phyloP scores from a whole-genome alignment of 2,888 invertebrate species.

The Drosophila borborema region DNA sequence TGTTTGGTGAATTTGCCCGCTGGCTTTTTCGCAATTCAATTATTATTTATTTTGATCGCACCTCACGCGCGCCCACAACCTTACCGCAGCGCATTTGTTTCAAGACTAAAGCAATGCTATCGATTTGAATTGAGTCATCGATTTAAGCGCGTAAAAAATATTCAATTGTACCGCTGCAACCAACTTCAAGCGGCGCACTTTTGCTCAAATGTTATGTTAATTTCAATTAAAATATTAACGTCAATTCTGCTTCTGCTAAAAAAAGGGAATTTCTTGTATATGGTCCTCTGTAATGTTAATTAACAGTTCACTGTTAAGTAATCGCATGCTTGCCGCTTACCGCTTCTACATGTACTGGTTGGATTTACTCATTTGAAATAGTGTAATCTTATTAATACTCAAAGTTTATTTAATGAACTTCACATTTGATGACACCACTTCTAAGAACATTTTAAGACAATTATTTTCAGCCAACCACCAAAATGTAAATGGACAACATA shows the following conservation, averaged over 20 bases:
- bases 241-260: not conserved
- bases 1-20: constrained; percentile 10
- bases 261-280: not conserved
- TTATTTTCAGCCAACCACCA: not conserved
- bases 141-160: constrained; percentile 8
- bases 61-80: constrained; percentile 33
- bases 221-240: not conserved
- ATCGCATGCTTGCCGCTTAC: too few relatives aligned
- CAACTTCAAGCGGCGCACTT: constrained; percentile 18
- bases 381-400: not conserved
- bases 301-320: not conserved
- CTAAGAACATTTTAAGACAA: not conserved
- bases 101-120: constrained; percentile 44
- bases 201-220: constrained; percentile 3
- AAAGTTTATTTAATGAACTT: not conserved
- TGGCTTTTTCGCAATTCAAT: constrained; percentile 31
- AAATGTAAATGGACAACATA: not conserved
- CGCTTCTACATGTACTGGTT: too few relatives aligned
- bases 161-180: not conserved
- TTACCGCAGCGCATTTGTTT: constrained; percentile 51
- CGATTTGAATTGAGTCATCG: constrained; percentile 39
- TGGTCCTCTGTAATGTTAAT: not conserved
- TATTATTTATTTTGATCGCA: not conserved
- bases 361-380: not conserved
- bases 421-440: not conserved